phyloP scores from a whole-genome alignment of 2,888 invertebrate genomes.

The Trissoscelio sp. region DNA sequence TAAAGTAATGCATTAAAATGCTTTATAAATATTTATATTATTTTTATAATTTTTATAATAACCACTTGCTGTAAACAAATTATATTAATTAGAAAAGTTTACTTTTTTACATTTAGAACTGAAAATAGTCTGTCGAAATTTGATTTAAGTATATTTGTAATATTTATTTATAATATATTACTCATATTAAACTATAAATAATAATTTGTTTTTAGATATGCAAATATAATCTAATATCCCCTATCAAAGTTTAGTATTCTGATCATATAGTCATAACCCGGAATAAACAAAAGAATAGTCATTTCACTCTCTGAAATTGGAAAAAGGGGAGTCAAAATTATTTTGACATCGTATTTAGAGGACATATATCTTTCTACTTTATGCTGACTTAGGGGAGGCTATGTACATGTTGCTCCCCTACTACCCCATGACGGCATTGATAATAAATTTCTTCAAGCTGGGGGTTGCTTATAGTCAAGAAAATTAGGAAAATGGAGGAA shows the following conservation, averaged over 20 bases:
- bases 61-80: too few species aligned
- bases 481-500: too few species aligned
- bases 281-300: not conserved
- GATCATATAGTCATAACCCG: not conserved
- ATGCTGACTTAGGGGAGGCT: constrained; percentile 11
- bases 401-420: not conserved
- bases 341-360: constrained; percentile 26
- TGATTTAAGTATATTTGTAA: too few species aligned
- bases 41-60: too few species aligned
- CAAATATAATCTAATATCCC: not conserved
- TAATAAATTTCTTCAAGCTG: constrained; percentile 4
- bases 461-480: not conserved
- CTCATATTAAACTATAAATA: too few species aligned
- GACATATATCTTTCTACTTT: constrained; percentile 28
- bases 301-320: constrained; percentile 1
- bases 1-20: too few species aligned
- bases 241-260: not conserved
- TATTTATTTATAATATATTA: too few species aligned
- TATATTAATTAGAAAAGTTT: too few species aligned
- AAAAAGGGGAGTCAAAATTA: constrained; percentile 34
- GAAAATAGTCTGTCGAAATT: too few species aligned
- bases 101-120: too few species aligned
- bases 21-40: too few species aligned
- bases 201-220: not conserved
- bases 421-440: not conserved